Percentiles rank a stretch among this genome's conserved stretches.
These are phyloP conservation scores for Paralichthys olivaceus DNA, from an alignment of 2,113 vertebrate genomes.

Conservation along the genomic window DNA sequence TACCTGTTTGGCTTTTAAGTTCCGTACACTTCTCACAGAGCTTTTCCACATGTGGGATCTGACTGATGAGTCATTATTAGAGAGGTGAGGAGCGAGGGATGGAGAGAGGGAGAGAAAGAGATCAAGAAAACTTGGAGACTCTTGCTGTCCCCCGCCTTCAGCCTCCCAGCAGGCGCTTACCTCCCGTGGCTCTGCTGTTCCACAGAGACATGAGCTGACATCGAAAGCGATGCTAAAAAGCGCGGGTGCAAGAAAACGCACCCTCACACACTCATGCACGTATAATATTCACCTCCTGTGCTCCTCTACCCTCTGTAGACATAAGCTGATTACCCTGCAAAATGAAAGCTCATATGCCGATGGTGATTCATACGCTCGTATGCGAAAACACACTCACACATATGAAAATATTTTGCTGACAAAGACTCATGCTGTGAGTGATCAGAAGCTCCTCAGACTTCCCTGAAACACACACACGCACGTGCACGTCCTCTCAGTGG, in stretches of 20 bases:
- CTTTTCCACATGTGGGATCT: neutral
- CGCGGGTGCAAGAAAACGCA: neutral
- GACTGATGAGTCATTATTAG: constrained; percentile 50
- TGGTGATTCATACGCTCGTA: constrained; percentile 31
- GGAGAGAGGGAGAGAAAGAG: constrained; percentile 8
- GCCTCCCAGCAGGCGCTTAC: constrained; percentile 56
- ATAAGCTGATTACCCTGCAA: constrained; percentile 63
- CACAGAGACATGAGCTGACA: constrained; percentile 67
- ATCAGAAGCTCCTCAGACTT: constrained; percentile 9
- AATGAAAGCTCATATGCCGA: constrained; percentile 59
- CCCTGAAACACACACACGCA: neutral
- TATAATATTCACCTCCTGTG: constrained; percentile 50
- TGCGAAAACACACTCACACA: constrained; percentile 23
- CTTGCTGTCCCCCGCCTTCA: constrained; percentile 57
- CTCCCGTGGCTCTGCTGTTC: constrained; percentile 58
- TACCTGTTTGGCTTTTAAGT: constrained; percentile 52
- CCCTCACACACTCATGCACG: constrained; percentile 16
- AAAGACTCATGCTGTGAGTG: constrained; percentile 6
- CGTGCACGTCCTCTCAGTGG: constrained; percentile 19
- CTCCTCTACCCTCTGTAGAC: constrained; percentile 43
- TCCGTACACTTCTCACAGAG: constrained; percentile 18
- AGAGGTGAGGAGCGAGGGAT: neutral
- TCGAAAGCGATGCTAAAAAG: constrained; percentile 63
- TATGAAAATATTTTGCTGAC: constrained; percentile 10
- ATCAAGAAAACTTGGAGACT: constrained; percentile 45